Base-by-base conservation (phyloP, 2,113 vertebrate species). In the Chamaea fasciata region DNA sequence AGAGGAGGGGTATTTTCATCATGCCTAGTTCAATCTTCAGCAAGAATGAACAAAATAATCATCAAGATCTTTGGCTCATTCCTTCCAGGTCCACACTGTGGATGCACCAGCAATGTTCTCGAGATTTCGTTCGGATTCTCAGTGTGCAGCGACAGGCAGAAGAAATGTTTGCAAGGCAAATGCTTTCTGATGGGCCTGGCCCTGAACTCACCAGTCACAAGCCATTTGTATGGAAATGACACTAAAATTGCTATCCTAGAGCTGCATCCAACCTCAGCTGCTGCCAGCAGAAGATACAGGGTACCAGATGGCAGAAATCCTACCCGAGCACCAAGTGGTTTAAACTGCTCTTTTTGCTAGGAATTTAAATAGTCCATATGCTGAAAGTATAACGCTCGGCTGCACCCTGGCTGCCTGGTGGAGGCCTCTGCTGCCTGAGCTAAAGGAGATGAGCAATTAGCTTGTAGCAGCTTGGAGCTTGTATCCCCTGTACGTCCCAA, bases 301-400 rank as follows among this genome's bases (percentile, higher is more conserved):
- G 33, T 85, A 96, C 82, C 92, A 97, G 87, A 90, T 93, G 92
- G 95, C 90, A 94, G 92, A 94, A 93, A 95, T 96, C 86, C 88
- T 94, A 78, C 75, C 82, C 41, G 0, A 90, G 68, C 52, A 94
- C 90, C 79, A 60, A 96, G 56, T 30, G 5, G 57, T 95, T 94
- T 83, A 63, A 91, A 87, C 67, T 95, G 92, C 57, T 95, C 92
- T 90, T 93, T 95, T 95, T 88, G 71, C 82, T 96, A 41, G 95
- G 76, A 88, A 95, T 93, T 88, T 83, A 91, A 91, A 89, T 59
- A 23, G 85, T 93, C 93, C 92, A 71, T 95, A 90, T 96, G 92
- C 88, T 94, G 57, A 50, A 90, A 83, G 35, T 75, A 80, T 64
- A 91, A 94, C 0, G 26, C 82, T 95, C 1, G 5, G 63, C 88